Conservation (phyloP, 2,888 invertebrate species). For the Hypomecis atomaria region DNA sequence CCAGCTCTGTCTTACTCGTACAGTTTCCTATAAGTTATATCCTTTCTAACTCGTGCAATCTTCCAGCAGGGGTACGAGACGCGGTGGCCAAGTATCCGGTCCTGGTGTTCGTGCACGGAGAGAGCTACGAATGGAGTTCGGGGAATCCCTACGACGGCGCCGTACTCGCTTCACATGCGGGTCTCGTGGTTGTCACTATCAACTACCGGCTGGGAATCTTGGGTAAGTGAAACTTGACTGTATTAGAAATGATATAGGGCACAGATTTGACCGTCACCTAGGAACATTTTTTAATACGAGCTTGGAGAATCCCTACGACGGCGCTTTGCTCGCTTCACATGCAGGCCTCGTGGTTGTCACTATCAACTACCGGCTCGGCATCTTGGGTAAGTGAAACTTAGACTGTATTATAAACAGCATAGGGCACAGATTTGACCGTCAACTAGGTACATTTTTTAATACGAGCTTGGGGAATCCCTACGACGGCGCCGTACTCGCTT, state of each 20-base stretch:
- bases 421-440: too few species aligned
- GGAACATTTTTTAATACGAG: too few species aligned
- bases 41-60: constrained; percentile 36
- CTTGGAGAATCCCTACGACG: constrained; percentile 99
- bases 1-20: not conserved
- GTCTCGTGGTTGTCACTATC: constrained; percentile 94
- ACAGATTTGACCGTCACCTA: too few species aligned
- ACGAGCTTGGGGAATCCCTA: constrained; percentile 99
- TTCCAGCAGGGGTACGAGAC: constrained; percentile 86
- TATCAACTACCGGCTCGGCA: constrained; percentile 92
- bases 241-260: too few species aligned
- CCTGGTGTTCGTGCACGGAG: constrained; percentile 97
- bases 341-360: constrained; percentile 96
- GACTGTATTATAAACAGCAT: too few species aligned
- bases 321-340: constrained; percentile 96
- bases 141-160: constrained; percentile 99
- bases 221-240: constrained; percentile 84
- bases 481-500: constrained; percentile 97
- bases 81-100: constrained; percentile 90
- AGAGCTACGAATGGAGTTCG: constrained; percentile 98
- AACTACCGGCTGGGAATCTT: constrained; percentile 93
- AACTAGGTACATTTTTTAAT: too few species aligned
- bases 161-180: constrained; percentile 96
- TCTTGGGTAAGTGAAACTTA: constrained; percentile 88
- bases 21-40: not conserved